phyloP scores from a whole-genome alignment of 92 coral and sea anemone species.

The Desmophyllum pertusum region DNA sequence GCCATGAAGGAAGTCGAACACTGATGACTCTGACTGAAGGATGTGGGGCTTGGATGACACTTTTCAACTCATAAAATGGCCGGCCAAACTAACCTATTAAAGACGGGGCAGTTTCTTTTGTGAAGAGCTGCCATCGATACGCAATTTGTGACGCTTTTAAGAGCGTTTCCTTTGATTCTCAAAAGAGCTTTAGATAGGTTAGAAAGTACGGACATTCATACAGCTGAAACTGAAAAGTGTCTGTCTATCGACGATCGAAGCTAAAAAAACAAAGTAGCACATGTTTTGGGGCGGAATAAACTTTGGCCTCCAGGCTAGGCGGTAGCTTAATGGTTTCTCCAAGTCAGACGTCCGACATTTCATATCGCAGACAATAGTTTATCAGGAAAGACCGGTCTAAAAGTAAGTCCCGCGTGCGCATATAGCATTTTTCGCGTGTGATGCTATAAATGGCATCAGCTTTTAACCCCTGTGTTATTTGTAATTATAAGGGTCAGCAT shows the following conservation, averaged over 20 bases:
- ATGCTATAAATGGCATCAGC: neutral
- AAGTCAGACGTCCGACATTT: neutral
- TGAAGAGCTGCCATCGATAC: no score
- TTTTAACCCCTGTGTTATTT: neutral
- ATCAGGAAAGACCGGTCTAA: neutral
- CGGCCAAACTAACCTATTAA: no score
- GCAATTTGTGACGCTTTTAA: no score
- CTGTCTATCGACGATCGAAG: neutral
- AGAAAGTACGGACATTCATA: no score
- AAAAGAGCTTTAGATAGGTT: no score
- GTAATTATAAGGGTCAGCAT: neutral
- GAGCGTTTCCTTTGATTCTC: no score
- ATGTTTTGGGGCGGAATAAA: neutral
- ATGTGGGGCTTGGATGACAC: no score
- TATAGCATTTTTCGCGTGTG: neutral
- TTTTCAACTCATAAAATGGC: no score
- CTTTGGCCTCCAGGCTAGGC: neutral
- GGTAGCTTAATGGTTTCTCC: neutral
- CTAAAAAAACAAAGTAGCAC: neutral
- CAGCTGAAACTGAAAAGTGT: neutral
- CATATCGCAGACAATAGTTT: neutral
- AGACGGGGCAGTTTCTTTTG: no score
- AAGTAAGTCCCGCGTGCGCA: neutral
- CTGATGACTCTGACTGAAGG: no score
- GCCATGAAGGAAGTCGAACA: no score